Percentiles rank a stretch among this genome's conserved stretches.
Evolutionary conservation across 2,888 invertebrate genomes (phyloP).

Genomic region (Agonum fuliginosum): DNA sequence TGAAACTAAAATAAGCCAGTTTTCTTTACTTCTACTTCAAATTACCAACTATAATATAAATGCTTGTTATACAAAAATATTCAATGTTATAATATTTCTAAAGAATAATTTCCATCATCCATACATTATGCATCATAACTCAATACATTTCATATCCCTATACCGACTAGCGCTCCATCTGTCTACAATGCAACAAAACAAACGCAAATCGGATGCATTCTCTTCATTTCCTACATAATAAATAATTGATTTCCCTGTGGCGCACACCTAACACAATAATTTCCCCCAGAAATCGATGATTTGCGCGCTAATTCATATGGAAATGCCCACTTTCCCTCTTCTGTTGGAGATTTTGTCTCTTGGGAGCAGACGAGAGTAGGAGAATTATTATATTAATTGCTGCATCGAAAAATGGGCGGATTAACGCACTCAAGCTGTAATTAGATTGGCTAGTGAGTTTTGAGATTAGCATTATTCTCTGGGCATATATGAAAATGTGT

Average conservation of each 20-base stretch:
- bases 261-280: constrained; percentile 37
- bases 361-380: no score
- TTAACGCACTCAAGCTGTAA: no score
- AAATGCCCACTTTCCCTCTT: not conserved
- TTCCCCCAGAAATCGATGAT: constrained; percentile 44
- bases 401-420: no score
- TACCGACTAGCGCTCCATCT: constrained; percentile 3
- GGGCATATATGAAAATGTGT: no score
- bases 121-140: constrained; percentile 25
- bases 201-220: constrained; percentile 18
- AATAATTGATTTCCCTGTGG: constrained; percentile 54
- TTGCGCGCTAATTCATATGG: constrained; percentile 53
- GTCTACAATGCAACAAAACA: constrained; percentile 22
- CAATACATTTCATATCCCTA: not conserved
- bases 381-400: no score
- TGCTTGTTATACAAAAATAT: constrained; percentile 8
- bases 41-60: constrained; percentile 33
- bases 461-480: no score
- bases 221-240: constrained; percentile 42
- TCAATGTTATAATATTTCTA: constrained; percentile 11
- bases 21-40: not conserved
- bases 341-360: not conserved
- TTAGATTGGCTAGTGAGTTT: no score
- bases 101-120: constrained; percentile 25
- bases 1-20: not conserved